Base-by-base conservation (phyloP, 2,113 vertebrate genomes). In the Scytalopus superciliaris region DNA sequence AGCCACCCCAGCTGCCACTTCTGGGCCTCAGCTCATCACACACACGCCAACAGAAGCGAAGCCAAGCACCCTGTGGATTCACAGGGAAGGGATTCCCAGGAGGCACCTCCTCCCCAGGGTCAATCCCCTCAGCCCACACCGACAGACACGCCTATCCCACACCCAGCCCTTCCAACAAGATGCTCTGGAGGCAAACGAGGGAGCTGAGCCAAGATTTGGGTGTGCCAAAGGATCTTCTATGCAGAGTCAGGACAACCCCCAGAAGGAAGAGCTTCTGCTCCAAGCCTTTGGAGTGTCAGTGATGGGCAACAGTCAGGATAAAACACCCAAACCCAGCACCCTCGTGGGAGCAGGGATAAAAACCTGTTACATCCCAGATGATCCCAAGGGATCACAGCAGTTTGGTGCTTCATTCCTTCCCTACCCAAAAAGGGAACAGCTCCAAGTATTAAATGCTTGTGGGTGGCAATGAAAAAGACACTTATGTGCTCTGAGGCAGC, bases 61-160 rank as follows among this genome's bases (percentile, higher is more conserved):
- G 33, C 53, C 66, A 31, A 76, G 35, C n/a, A 19, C 10, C 18
- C 10, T 4, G 6, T 1, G 17, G 33, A 63, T 44, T 39, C 59
- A 64, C 57, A 66, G 23, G 25, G 52, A 47, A 76, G 27, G 28
- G 30, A 62, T 33, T 63, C 55, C 66, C 39, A 59, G 37, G 57
- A 57, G 16, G n/a, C 66, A 47, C 17, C 28, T 28, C 35, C 72
- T 50, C 7, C 6, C 0, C 21, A 52, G 28, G 19, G 37, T n/a
- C 73, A 63, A 8, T 25, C 30, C 45, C 44, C 50, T 31, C 40
- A 53, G 2, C 22, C 19, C 30, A 3, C 45, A 28, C 24, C 2
- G 2, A 21, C 68, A 39, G 50, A 31, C 2, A 0, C 7, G 4
- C 5, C 66, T 7, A 7, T 37, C 22, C 37, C 11, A 6, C 6